Evolutionary conservation across 2,888 invertebrate species (phyloP).

Genomic region (Nowickia ferox): DNA sequence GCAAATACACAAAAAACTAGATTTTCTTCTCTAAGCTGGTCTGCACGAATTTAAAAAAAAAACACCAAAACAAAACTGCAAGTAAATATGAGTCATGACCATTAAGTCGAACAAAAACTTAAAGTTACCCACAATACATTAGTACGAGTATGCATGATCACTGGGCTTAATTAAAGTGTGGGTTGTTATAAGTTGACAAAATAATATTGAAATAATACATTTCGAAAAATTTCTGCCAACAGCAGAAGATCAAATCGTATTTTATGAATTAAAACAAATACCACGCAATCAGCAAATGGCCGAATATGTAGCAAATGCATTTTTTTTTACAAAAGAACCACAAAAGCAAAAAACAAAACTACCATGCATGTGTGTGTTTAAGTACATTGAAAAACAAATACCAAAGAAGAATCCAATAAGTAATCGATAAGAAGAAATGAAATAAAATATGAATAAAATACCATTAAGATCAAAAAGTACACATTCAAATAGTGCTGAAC

Average conservation of each 20-base stretch:
- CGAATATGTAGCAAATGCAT: conserved; percentile 27
- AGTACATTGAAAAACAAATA: conserved; percentile 3
- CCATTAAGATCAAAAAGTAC: conserved; percentile 14
- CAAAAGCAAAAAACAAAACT: conserved; percentile 25
- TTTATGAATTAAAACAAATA: conserved; percentile 35
- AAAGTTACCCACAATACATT: conserved; percentile 36
- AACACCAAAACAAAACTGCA: conserved; percentile 6
- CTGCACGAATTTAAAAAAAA: background rate
- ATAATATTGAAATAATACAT: conserved; percentile 6
- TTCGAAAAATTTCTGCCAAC: conserved; percentile 5
- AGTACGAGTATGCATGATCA: background rate
- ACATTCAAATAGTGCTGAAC: conserved; percentile 16
- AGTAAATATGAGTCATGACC: conserved; percentile 45
- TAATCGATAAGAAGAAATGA: conserved; percentile 35
- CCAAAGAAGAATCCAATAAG: conserved; percentile 31
- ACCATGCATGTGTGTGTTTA: background rate
- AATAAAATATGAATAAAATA: background rate
- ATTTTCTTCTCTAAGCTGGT: conserved; percentile 31
- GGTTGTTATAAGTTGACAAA: conserved; percentile 37
- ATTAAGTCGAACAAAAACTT: conserved; percentile 20
- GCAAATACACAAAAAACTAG: conserved; percentile 32
- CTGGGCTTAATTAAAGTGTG: conserved; percentile 38
- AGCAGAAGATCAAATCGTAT: conserved; percentile 47
- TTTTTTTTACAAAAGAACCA: background rate
- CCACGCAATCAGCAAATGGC: conserved; percentile 44